Evolutionary conservation across 2,113 vertebrate species (phyloP).

Genomic region (Eidolon helvum): DNA sequence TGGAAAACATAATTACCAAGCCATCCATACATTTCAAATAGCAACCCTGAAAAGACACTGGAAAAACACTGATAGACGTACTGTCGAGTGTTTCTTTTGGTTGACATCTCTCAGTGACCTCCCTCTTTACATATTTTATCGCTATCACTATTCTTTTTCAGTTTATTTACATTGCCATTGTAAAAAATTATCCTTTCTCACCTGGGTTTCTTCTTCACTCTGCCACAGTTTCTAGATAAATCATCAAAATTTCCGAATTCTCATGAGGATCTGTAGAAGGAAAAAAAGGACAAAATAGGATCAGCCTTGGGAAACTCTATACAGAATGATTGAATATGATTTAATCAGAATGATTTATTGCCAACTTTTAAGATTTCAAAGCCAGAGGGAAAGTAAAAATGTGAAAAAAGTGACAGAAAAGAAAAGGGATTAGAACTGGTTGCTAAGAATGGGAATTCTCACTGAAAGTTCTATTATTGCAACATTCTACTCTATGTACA

Average conservation of each 20-base stretch:
- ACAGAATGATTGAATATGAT: neutral
- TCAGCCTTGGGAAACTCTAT: neutral
- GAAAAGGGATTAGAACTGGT: neutral
- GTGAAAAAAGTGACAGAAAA: neutral
- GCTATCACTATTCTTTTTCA: neutral
- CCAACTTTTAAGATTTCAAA: neutral
- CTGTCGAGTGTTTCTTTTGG: neutral
- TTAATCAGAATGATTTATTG: neutral
- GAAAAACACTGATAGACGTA: neutral
- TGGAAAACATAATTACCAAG: neutral
- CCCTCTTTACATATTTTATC: neutral
- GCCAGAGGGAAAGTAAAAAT: neutral
- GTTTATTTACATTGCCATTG: neutral
- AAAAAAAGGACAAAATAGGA: neutral
- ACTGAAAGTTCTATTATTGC: neutral
- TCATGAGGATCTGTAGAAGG: neutral
- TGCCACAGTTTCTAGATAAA: neutral
- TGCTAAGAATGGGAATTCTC: neutral
- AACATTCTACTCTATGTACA: slow-evolving; percentile 27
- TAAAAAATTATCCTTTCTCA: neutral
- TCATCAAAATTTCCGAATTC: neutral
- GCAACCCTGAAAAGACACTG: neutral
- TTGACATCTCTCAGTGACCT: neutral
- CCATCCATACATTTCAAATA: neutral
- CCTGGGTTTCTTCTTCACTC: neutral